Base-by-base conservation (phyloP, 35 echinoderm and acorn worm species). In the Ophiothrix spiculata region DNA sequence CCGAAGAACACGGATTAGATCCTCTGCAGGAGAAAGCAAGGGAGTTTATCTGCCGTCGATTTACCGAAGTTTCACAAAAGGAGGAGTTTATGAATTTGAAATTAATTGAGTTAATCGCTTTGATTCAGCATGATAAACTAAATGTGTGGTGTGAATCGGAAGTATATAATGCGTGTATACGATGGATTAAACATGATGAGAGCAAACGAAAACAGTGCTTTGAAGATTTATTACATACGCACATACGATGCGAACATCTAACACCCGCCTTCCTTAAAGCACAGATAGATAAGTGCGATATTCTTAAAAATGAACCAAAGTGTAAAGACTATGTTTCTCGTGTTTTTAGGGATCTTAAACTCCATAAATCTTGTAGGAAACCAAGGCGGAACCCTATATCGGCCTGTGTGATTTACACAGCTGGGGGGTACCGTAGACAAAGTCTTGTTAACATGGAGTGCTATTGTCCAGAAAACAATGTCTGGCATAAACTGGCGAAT, bases 31-130 rank as follows among this genome's bases (percentile, higher is more conserved):
- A 90, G 46, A 83, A 80, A 1, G 91, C 95, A 0, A 80, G 88
- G 0, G 81, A 90, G 78, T 97, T 90, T 75, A 90, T 97, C 35
- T 97, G 88, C 81, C 76, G 81, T 46, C 87, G 93, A 56, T 97
- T 97, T 69, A 91, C 79, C 39, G 91, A 97, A 86, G 95, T 97
- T 17, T 93, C 91, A 38, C 85, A 97, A 35, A 87, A 85, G 17
- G 95, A 97, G 78, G 95, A 97, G 75, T 97, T 97, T 40, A 83
- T 97, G 40, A 97, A 97, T 40, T 85, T 97, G 31, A 87, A 89
- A 35, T 76, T 93, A 45, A 37, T 84, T 35, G 88, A 97, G 78
- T 38, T 97, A 23, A 36, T 97, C 4, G 83, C 80, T 12, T 56
- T 97, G 36, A 87, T 93, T 19, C 87, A 93, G 31, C 90, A 93